Evolutionary conservation across 2,797 vertebrate genomes (phyloP).

Genomic region (Sebastes glaucus): DNA sequence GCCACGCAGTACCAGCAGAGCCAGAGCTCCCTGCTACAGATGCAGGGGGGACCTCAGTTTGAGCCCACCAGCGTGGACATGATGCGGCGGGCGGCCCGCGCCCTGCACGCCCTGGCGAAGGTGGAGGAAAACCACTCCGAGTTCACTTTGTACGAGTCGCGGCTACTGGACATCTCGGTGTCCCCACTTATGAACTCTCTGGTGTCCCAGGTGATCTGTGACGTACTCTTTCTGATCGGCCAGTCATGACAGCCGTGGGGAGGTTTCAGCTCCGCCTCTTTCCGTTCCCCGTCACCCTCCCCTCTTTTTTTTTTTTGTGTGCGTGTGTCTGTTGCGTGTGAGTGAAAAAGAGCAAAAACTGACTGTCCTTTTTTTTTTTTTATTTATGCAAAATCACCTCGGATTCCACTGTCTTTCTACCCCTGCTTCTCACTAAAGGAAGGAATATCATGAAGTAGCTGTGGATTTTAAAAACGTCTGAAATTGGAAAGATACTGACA

Average conservation of each 20-base stretch:
- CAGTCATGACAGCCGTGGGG: slow-evolving; percentile 98
- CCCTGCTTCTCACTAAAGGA: slow-evolving; percentile 92
- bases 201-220: slow-evolving; percentile 99
- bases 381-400: slow-evolving; percentile 99
- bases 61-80: slow-evolving; percentile 99
- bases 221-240: slow-evolving; percentile 99
- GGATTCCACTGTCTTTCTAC: slow-evolving; percentile 94
- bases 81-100: slow-evolving; percentile 98
- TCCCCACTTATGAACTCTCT: slow-evolving; percentile 99
- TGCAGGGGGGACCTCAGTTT: slow-evolving; percentile 90
- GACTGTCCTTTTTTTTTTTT: slow-evolving; percentile 90
- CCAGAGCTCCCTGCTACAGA: slow-evolving; percentile 92
- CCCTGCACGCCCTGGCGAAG: slow-evolving; percentile 95
- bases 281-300: slow-evolving; percentile 59
- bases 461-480: slow-evolving; percentile 76
- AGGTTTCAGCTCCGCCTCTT: slow-evolving; percentile 76
- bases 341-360: slow-evolving; percentile 90
- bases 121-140: slow-evolving; percentile 99
- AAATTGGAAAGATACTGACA: slow-evolving; percentile 64
- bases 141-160: slow-evolving; percentile 97
- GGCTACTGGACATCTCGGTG: slow-evolving; percentile 98
- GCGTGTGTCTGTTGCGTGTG: slow-evolving; percentile 82
- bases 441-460: slow-evolving; percentile 84
- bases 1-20: slow-evolving; percentile 98
- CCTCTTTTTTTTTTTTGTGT: slow-evolving; percentile 46